phyloP scores from a whole-genome alignment of 2,888 invertebrate species.

The Neria commutata region DNA sequence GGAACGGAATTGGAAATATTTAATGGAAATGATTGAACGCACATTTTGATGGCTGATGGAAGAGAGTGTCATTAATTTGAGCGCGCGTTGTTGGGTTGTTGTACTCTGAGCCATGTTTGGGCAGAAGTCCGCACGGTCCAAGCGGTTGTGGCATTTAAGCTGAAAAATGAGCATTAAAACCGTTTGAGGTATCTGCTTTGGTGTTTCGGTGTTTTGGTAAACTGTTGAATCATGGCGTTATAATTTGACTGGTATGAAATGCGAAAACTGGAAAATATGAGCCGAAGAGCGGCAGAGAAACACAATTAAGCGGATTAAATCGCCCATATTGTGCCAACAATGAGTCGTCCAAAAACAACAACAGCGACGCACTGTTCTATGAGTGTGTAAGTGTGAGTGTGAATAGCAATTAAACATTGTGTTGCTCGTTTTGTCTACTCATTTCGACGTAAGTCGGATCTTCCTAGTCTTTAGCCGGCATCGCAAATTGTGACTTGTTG shows the following conservation, averaged over 20 bases:
- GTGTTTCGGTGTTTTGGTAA: not conserved
- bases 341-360: constrained; percentile 14
- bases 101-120: constrained; percentile 4
- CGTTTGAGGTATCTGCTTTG: not conserved
- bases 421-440: not conserved
- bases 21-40: constrained; percentile 14
- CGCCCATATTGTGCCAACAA: constrained; percentile 25
- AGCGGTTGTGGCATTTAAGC: not conserved
- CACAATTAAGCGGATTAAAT: constrained; percentile 29
- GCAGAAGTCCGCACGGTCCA: not conserved
- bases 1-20: constrained; percentile 17
- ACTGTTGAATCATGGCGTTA: constrained; percentile 25
- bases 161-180: not conserved
- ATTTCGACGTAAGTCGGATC: not conserved
- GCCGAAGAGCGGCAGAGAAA: constrained; percentile 18
- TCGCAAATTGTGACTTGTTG: constrained; percentile 14
- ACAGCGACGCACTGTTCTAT: not conserved
- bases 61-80: constrained; percentile 34
- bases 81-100: constrained; percentile 9
- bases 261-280: constrained; percentile 5
- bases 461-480: constrained; percentile 10
- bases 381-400: not conserved
- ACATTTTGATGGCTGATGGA: constrained; percentile 13
- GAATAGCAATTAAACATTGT: constrained; percentile 21
- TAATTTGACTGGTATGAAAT: constrained; percentile 28